phyloP scores from a whole-genome alignment of 2,113 vertebrate genomes.

The Alectura lathami region DNA sequence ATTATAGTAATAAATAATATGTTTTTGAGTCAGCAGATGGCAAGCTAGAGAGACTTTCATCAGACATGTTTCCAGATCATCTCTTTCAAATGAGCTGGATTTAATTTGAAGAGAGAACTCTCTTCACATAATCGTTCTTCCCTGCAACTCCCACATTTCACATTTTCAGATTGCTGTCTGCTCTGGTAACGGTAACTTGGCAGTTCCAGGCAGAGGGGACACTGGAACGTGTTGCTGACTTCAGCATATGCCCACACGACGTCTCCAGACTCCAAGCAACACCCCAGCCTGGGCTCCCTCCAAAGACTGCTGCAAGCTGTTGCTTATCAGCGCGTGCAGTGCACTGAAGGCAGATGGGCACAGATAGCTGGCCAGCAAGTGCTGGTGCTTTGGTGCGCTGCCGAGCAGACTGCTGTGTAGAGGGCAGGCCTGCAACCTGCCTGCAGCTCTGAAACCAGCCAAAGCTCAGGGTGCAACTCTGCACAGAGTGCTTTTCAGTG shows the following conservation, averaged over 20 bases:
- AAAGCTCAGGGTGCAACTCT: neutral
- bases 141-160: slow-evolving; percentile 21
- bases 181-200: slow-evolving; percentile 13
- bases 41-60: slow-evolving; percentile 27
- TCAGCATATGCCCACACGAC: neutral
- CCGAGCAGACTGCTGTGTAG: neutral
- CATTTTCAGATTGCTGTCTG: neutral
- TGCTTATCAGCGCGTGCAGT: neutral
- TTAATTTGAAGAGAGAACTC: neutral
- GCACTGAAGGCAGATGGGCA: neutral
- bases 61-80: slow-evolving; percentile 16
- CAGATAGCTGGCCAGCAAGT: neutral
- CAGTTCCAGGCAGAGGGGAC: slow-evolving; percentile 16
- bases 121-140: slow-evolving; percentile 25
- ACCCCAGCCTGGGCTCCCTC: neutral
- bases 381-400: neutral
- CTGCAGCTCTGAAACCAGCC: neutral
- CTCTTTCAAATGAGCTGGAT: neutral
- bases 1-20: neutral
- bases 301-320: neutral
- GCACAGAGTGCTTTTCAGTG: fast-evolving
- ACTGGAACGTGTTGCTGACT: slow-evolving; percentile 32
- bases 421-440: neutral
- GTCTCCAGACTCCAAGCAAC: slow-evolving; percentile 10
- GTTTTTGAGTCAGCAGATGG: slow-evolving; percentile 28